These are phyloP conservation scores for Melanocharis versteri DNA, from an alignment of 2,113 vertebrate species.

Conservation along the genomic window DNA sequence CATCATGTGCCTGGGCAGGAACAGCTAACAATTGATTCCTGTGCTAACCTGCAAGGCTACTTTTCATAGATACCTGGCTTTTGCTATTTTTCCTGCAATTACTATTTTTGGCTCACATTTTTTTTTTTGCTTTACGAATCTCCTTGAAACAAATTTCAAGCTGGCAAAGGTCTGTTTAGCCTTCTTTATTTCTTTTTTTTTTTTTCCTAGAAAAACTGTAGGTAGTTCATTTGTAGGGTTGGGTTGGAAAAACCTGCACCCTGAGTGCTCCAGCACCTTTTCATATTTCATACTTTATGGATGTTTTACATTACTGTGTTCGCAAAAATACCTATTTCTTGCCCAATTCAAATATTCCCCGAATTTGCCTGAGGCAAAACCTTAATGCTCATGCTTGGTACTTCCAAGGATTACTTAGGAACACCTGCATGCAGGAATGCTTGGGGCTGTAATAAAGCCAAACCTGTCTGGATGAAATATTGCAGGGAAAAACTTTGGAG, in stretches of 20 bases:
- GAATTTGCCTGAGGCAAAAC: background rate
- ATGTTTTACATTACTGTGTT: background rate
- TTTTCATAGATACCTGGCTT: background rate
- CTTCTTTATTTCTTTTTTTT: background rate
- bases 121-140: background rate
- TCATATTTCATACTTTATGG: background rate
- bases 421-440: background rate
- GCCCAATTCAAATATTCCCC: background rate
- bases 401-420: slow-evolving; percentile 16
- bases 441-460: slow-evolving; percentile 9
- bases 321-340: background rate
- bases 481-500: background rate
- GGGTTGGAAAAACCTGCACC: background rate
- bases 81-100: background rate
- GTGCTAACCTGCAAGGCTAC: background rate
- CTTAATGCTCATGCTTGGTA: background rate
- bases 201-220: background rate
- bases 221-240: background rate
- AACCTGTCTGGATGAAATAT: slow-evolving; percentile 6
- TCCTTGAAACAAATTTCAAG: slow-evolving; percentile 7
- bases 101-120: background rate
- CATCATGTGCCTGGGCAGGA: background rate
- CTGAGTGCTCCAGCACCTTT: background rate
- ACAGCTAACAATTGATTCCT: background rate
- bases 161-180: background rate